These are phyloP conservation scores for Odontesthes bonariensis DNA, from an alignment of 2,113 vertebrate species.

Conservation along the genomic window DNA sequence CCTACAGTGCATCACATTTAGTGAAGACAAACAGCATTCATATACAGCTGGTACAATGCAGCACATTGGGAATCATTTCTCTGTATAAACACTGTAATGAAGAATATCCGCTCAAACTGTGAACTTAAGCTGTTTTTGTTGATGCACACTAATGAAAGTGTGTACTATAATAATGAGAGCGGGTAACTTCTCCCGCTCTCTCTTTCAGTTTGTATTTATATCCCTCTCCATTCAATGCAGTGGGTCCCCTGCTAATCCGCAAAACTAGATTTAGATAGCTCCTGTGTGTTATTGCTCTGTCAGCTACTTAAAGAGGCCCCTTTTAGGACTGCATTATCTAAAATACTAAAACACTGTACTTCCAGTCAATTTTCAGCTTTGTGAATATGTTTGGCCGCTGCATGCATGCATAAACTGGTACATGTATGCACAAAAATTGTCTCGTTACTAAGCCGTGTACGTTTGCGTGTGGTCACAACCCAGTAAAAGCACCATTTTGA, in stretches of 20 bases:
- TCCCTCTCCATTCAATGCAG: slow-evolving; percentile 37
- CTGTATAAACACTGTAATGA: slow-evolving; percentile 11
- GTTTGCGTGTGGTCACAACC: no score
- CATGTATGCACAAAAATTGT: no score
- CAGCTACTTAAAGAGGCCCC: slow-evolving; percentile 48
- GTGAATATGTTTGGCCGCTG: no score
- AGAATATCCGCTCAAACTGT: slow-evolving; percentile 27
- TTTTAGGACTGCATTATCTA: slow-evolving; percentile 22
- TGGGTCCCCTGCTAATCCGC: slow-evolving; percentile 43
- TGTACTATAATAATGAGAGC: slow-evolving; percentile 21
- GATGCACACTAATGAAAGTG: slow-evolving; percentile 36
- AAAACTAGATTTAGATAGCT: slow-evolving; percentile 41
- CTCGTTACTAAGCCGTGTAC: no score
- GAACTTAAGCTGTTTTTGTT: slow-evolving; percentile 27
- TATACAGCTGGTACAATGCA: not conserved
- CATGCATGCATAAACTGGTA: no score
- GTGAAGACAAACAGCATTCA: not conserved
- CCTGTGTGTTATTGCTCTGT: slow-evolving; percentile 46
- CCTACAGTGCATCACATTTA: not conserved
- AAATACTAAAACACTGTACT: not conserved
- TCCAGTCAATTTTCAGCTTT: no score
- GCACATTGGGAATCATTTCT: slow-evolving; percentile 10
- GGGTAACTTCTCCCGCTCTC: slow-evolving; percentile 1
- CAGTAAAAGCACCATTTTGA: no score
- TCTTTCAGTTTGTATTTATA: slow-evolving; percentile 38